A percentile compares a stretch with the other conserved stretches of the same genome.
Conservation (phyloP, 2,113 vertebrate genomes). For the Oostethus manadensis region DNA sequence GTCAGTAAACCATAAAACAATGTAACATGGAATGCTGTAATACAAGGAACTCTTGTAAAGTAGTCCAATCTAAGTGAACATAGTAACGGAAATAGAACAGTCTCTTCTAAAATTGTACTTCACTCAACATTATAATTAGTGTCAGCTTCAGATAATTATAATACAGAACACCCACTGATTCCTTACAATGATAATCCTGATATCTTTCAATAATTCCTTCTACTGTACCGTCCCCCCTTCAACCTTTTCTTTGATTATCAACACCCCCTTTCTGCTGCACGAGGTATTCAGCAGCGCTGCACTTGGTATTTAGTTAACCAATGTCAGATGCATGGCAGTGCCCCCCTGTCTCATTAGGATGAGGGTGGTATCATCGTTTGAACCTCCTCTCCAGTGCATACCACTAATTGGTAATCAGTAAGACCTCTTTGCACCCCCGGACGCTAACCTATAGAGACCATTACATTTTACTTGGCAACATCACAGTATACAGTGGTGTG, state of each 20-base stretch:
- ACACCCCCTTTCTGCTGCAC: neutral
- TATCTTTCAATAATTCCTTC: conserved; percentile 18
- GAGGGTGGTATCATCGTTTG: conserved; percentile 21
- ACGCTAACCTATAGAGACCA: conserved; percentile 9
- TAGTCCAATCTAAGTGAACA: conserved; percentile 1
- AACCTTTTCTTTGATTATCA: conserved; percentile 10
- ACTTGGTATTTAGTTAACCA: conserved; percentile 43
- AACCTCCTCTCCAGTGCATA: conserved; percentile 28
- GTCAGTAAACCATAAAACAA: too few relatives aligned
- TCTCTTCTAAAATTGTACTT: conserved; percentile 32
- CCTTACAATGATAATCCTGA: conserved; percentile 35
- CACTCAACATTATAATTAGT: conserved; percentile 59
- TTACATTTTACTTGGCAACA: conserved; percentile 20
- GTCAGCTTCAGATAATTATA: conserved; percentile 62
- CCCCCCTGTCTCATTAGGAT: conserved; percentile 49
- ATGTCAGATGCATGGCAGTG: conserved; percentile 33
- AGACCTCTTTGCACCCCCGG: conserved; percentile 28
- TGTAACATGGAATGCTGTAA: too few relatives aligned
- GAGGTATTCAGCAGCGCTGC: neutral
- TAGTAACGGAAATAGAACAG: conserved; percentile 28
- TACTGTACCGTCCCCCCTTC: conserved; percentile 6
- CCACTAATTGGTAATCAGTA: conserved; percentile 55
- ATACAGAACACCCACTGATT: conserved; percentile 49
- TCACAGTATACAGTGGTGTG: too few relatives aligned
- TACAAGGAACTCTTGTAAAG: too few relatives aligned